A percentile compares a stretch with the other conserved stretches of the same genome.
Evolutionary conservation across 2,888 invertebrate genomes (phyloP).

Genomic region (Philhelius pedissequus): DNA sequence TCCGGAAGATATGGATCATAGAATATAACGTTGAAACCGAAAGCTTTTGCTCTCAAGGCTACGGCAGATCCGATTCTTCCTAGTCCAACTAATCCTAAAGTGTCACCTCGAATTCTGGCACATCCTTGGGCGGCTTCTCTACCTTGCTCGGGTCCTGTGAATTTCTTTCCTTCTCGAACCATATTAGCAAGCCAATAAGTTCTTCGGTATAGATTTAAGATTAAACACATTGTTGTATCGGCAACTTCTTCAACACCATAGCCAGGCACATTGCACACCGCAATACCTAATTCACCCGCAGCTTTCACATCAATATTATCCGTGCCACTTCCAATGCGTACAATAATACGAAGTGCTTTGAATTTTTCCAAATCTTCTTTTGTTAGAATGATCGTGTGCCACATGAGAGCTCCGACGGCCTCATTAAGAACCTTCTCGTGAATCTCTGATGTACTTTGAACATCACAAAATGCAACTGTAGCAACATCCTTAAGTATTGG

Average conservation of each 20-base stretch:
- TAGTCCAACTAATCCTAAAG: too few species aligned
- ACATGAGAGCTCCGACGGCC: constrained; percentile 99
- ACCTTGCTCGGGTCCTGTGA: constrained; percentile 97
- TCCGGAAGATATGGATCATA: too few species aligned
- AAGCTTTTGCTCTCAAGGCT: too few species aligned
- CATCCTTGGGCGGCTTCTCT: constrained; percentile 91
- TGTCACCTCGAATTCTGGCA: too few species aligned
- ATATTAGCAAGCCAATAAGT: constrained; percentile 99
- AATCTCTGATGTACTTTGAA: constrained; percentile 99
- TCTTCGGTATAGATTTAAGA: constrained; percentile 98
- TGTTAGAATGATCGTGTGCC: constrained; percentile 99
- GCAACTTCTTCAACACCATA: constrained; percentile 99
- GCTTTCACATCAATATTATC: constrained; percentile 99
- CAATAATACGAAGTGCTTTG: constrained; percentile 98
- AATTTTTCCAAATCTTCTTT: constrained; percentile 99
- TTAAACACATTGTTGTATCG: constrained; percentile 99
- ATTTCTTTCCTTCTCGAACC: constrained; percentile 99
- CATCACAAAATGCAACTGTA: constrained; percentile 99
- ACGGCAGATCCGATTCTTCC: too few species aligned
- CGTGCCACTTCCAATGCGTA: constrained; percentile 98
- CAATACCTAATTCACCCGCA: constrained; percentile 97
- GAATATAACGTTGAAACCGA: too few species aligned
- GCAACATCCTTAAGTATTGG: constrained; percentile 99
- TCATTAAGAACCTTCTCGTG: constrained; percentile 99
- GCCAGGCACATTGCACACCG: constrained; percentile 99